Percentiles rank a stretch among this genome's conserved stretches.
Evolutionary conservation across 2,888 invertebrate species (phyloP).

Genomic region (Aphodius sticticus): DNA sequence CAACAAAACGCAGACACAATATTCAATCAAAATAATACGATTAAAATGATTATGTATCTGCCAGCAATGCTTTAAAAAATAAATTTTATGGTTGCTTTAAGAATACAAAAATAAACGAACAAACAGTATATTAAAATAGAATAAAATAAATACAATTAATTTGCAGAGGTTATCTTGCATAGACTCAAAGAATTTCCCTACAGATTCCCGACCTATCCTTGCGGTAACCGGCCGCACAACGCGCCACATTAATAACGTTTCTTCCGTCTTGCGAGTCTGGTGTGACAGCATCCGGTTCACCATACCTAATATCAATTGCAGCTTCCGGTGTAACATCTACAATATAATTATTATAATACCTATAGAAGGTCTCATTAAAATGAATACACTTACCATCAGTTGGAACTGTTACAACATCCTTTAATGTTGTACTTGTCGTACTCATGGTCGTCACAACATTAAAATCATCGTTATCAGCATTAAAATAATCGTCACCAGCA

Average conservation of each 20-base stretch:
- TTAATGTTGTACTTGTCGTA: not conserved
- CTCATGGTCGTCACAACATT: not conserved
- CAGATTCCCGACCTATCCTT: conserved; percentile 28
- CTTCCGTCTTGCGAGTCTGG: not conserved
- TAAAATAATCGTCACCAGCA: not conserved
- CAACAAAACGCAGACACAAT: too few relatives aligned
- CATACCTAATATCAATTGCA: conserved; percentile 9
- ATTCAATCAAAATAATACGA: too few relatives aligned
- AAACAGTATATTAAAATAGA: not conserved
- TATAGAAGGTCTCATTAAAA: not conserved
- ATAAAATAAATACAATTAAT: not conserved
- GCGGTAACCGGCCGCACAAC: conserved; percentile 27
- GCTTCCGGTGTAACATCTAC: not conserved
- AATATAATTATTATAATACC: not conserved
- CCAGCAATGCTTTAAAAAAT: too few relatives aligned
- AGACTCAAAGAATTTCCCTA: conserved; percentile 28
- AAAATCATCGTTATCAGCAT: not conserved
- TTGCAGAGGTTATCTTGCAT: not conserved
- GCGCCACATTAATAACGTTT: not conserved
- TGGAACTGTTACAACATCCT: not conserved
- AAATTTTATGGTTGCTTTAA: too few relatives aligned
- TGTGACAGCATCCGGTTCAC: not conserved
- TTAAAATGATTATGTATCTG: too few relatives aligned
- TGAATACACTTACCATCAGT: not conserved
- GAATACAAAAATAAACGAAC: too few relatives aligned